A percentile compares a stretch with the other conserved stretches of the same genome.
Conservation (phyloP, 2,888 invertebrate species). For the Chymomyza fuscimana region DNA sequence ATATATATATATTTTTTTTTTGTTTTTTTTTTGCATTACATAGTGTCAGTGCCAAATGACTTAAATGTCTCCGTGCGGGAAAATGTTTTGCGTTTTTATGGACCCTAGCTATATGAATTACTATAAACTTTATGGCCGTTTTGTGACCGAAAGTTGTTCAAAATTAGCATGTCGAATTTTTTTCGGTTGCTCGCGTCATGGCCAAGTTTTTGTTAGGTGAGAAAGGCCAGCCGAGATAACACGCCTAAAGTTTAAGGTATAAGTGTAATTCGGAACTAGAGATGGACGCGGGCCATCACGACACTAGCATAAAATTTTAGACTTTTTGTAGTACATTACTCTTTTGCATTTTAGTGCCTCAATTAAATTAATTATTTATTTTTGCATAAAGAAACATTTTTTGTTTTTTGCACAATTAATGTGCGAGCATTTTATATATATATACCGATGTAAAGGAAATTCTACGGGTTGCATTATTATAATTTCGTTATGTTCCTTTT, state of each 20-base stretch:
- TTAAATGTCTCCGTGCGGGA: conserved; percentile 1
- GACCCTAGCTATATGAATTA: background rate
- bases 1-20: background rate
- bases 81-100: conserved; percentile 3
- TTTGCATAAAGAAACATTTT: too few relatives aligned
- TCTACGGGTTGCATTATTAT: too few relatives aligned
- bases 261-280: background rate
- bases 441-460: too few relatives aligned
- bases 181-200: background rate
- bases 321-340: too few relatives aligned
- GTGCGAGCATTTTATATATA: too few relatives aligned
- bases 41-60: background rate
- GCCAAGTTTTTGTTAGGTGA: background rate
- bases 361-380: too few relatives aligned
- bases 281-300: too few relatives aligned
- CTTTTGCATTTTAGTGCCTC: too few relatives aligned
- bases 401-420: too few relatives aligned
- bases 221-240: background rate
- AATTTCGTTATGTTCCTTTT: too few relatives aligned
- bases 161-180: conserved; percentile 2
- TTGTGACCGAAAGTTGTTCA: conserved; percentile 53
- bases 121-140: conserved; percentile 65
- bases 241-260: background rate
- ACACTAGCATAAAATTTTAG: too few relatives aligned
- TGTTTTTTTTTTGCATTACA: background rate